Percentiles rank a stretch among this genome's conserved stretches.
phyloP scores from a whole-genome alignment of 2,888 invertebrate genomes.

The Palloptera scutellata region DNA sequence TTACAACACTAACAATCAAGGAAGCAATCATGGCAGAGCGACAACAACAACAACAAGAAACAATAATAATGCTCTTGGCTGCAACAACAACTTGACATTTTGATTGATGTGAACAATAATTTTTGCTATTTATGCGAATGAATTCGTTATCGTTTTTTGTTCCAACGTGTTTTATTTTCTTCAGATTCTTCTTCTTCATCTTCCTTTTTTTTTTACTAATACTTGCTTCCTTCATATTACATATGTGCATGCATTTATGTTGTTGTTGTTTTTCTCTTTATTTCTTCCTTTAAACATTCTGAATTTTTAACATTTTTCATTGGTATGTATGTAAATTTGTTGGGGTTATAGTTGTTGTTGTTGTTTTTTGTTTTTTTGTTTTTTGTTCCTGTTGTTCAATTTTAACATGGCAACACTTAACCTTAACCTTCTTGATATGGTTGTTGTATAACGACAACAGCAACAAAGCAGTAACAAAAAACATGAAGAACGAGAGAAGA shows the following conservation, averaged over 20 bases:
- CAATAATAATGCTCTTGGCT: too few species aligned
- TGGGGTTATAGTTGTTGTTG: too few species aligned
- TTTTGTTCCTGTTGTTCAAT: constrained; percentile 6
- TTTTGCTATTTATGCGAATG: constrained; percentile 54
- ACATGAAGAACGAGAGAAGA: constrained; percentile 3
- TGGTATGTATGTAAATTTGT: too few species aligned
- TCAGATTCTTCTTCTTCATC: not conserved
- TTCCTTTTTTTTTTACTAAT: not conserved
- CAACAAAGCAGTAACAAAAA: not conserved
- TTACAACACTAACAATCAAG: too few species aligned
- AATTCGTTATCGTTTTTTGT: constrained; percentile 41
- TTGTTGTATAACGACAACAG: constrained; percentile 4
- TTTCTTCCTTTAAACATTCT: too few species aligned
- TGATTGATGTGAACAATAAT: constrained; percentile 56
- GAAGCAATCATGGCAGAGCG: too few species aligned
- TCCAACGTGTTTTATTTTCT: not conserved
- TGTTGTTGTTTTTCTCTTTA: constrained; percentile 15
- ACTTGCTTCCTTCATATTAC: not conserved
- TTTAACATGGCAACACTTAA: constrained; percentile 45
- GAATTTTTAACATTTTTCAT: too few species aligned
- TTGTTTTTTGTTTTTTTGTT: not conserved
- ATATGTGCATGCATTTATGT: not conserved
- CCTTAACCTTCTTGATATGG: constrained; percentile 48
- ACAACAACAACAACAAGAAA: too few species aligned
- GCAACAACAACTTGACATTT: constrained; percentile 31